Evolutionary conservation across 2,113 vertebrate genomes (phyloP), one percentile per base, ranked within the genome.

Genomic region (Neomonachus schauinslandi): DNA sequence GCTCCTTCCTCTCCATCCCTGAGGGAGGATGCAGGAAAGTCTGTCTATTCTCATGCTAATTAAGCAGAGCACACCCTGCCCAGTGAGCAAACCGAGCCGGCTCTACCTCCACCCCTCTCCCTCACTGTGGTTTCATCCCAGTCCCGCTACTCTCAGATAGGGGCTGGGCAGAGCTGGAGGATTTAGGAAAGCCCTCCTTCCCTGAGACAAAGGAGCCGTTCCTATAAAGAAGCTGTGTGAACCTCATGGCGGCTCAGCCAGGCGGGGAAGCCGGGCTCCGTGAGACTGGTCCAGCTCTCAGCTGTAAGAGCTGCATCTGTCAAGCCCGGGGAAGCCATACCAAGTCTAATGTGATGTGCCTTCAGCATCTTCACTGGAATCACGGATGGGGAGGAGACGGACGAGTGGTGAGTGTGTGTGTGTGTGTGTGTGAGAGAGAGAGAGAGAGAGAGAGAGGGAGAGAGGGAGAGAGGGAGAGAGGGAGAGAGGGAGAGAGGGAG

Each of bases 11-110:
- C 93, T 88, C 81, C 76, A 93, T 84, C 89, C 96, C 80, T 80
- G 12, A 83, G 92, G 86, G 89, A 94, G 77, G 88, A 84, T 14
- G 28, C 4, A 21, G 83, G 36, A 53, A 67, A 71, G 84, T 46
- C 76, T 94, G 21, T n/a, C 87, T 51, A 97, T 98, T 97, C 92
- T 97, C 80, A 98, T 98, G 97, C 94, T 95, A 97, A 98, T 96
- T 85, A 95, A 77, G 83, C 83, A 53, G 57, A 49, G n/a, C 11
- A 7, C 61, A 80, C 95, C 87, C 96, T 85, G 94, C 90, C 89
- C 26, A 0, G n/a, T 1, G 63, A 65, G 76, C 57, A 79, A 69
- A 26, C 28, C 12, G 61, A 97, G 89, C 94, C 76, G 61, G 51
- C 57, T 84, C 92, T 80, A 74, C 76, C 87, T 96, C 95, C 83